A percentile compares a stretch with the other conserved stretches of the same genome.
Conservation (phyloP, 2,113 vertebrate species). For the Paralichthys olivaceus region DNA sequence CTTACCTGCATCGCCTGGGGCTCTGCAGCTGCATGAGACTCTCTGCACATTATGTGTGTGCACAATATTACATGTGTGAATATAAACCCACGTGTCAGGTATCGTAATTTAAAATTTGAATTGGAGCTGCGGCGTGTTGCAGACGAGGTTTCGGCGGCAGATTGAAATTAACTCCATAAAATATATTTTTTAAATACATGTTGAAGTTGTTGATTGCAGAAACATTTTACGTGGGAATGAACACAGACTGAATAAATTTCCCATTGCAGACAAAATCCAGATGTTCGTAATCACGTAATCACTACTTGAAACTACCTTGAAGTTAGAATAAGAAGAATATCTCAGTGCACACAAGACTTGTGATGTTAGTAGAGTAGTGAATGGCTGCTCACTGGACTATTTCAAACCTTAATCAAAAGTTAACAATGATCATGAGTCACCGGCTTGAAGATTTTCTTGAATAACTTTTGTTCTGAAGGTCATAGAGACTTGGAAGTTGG, state of each 20-base stretch:
- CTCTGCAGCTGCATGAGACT: constrained; percentile 5
- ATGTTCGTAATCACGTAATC: no score
- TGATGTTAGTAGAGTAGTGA: neutral
- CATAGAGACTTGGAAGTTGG: no score
- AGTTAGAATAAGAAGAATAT: neutral
- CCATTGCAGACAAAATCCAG: no score
- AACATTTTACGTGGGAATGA: neutral
- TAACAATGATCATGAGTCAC: neutral
- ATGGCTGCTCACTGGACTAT: neutral
- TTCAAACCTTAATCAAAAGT: neutral
- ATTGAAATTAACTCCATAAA: constrained; percentile 48
- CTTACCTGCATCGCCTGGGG: constrained; percentile 28
- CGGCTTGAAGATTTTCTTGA: no score
- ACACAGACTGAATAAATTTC: no score
- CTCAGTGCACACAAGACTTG: neutral
- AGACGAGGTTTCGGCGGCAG: constrained; percentile 12
- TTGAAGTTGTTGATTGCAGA: no score
- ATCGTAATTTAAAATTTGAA: constrained; percentile 57
- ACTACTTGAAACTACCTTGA: neutral
- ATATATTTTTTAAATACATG: neutral
- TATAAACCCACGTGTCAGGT: constrained; percentile 43
- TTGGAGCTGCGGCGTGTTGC: constrained; percentile 40
- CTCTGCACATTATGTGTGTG: constrained; percentile 26
- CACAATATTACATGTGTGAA: constrained; percentile 13
- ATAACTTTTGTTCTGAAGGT: no score